Evolutionary conservation across 1,140 invertebrate species (phyloP), one percentile per base, ranked within the genome.

Genomic region (Neuroterus valhalla): DNA sequence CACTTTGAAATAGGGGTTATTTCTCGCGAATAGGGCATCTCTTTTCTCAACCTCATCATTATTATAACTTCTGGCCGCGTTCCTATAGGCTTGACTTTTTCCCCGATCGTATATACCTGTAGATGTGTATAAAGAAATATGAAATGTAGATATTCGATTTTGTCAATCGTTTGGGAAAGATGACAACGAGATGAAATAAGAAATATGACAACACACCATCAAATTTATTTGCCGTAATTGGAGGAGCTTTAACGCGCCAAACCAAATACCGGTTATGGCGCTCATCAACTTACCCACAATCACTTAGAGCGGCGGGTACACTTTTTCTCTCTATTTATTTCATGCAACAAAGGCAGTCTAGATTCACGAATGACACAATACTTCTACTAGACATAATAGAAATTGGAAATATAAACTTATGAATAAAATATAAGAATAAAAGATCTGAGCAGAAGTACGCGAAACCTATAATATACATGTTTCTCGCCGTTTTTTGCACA

Each of bases 261-360:
- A 87, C 81, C 85, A 88, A 88, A 88, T 82, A 88, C 84, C 81
- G 82, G 84, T 88, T 88, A 88, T 88, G 76, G 80, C 82, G 62
- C 82, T 75, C 86, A 86, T 88, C 88, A 88, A 88, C 85, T 84
- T 87, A 86, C 86, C 87, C 86, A 86, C 87, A 87, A 88, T 88
- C 86, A 86, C 85, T 88, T 87, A 86, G 83, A 85, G 75, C 70
- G 76, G 72, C 55, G 55, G 79, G 73, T 77, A 78, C 80, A 76
- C 80, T 82, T 85, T 82, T 82, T 85, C 79, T 72, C 78, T 73
- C 74, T 79, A 74, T 84, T 82, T 83, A 79, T 81, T 79, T 76
- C 73, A 70, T 76, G 71, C 77, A 72, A 74, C 50, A 48, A 19
- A 31, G 2, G 3, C 11, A 62, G 15, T 8, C 15, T 62, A 2